Conservation (phyloP, 2,113 vertebrate species). For the Pyxicephalus adspersus region DNA sequence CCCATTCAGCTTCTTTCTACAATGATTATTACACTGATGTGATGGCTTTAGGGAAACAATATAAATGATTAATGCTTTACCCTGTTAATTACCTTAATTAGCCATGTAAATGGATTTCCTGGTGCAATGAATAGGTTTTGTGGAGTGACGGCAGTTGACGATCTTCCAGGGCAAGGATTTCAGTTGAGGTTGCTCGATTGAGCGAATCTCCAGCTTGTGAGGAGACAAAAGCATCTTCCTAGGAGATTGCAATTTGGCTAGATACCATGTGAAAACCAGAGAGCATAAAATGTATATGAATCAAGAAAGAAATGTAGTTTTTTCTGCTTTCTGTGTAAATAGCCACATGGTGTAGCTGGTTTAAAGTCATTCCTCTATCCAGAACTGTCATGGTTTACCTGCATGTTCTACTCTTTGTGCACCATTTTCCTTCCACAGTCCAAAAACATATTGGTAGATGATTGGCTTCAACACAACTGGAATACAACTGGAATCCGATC, state of each 20-base stretch:
- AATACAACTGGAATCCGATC: too few species aligned
- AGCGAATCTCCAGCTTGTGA: slow-evolving; percentile 18
- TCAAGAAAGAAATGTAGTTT: too few species aligned
- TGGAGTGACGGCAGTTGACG: slow-evolving; percentile 38
- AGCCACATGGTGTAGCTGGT: too few species aligned
- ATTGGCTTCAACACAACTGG: too few species aligned
- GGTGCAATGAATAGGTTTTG: slow-evolving; percentile 45
- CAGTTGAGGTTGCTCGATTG: slow-evolving; percentile 10
- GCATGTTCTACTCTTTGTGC: too few species aligned
- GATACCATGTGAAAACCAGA: neutral
- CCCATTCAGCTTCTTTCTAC: slow-evolving; percentile 19
- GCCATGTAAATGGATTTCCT: slow-evolving; percentile 48
- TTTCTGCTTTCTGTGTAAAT: too few species aligned
- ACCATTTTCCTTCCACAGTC: too few species aligned
- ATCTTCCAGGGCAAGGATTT: slow-evolving; percentile 26
- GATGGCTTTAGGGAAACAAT: slow-evolving; percentile 41
- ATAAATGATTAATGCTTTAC: slow-evolving; percentile 47
- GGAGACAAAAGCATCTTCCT: neutral
- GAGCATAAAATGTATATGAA: too few species aligned
- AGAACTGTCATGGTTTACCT: too few species aligned
- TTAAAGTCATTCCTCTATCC: too few species aligned
- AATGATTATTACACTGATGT: slow-evolving; percentile 42
- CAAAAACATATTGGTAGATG: too few species aligned
- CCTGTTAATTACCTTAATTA: slow-evolving; percentile 48
- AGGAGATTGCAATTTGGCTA: neutral